phyloP scores from a whole-genome alignment of 1,140 invertebrate genomes.

The Frieseomelitta varia region DNA sequence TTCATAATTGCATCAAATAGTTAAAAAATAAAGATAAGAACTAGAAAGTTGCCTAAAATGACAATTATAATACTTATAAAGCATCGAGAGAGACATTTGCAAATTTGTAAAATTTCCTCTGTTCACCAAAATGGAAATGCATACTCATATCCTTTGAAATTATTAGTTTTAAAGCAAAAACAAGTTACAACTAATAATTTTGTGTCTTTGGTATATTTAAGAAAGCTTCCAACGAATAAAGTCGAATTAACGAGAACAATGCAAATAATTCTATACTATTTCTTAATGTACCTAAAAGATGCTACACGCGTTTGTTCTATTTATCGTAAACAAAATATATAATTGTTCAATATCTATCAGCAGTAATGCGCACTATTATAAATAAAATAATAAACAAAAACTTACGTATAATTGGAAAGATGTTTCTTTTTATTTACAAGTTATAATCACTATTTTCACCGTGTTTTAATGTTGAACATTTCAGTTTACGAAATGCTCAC shows the following conservation, averaged over 20 bases:
- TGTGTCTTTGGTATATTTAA: slow-evolving; percentile 7
- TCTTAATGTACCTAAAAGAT: slow-evolving; percentile 17
- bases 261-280: background rate
- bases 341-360: slow-evolving; percentile 19
- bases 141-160: background rate
- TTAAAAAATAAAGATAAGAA: background rate
- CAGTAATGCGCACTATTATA: slow-evolving; percentile 41
- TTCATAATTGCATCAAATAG: background rate
- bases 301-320: background rate
- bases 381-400: slow-evolving; percentile 36
- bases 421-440: slow-evolving; percentile 67
- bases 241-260: slow-evolving; percentile 37
- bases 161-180: background rate
- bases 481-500: slow-evolving; percentile 61
- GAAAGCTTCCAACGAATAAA: background rate
- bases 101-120: background rate
- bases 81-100: background rate
- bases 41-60: background rate
- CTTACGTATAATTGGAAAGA: slow-evolving; percentile 44
- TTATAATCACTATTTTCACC: slow-evolving; percentile 58
- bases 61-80: background rate
- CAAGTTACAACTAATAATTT: background rate
- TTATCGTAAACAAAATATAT: slow-evolving; percentile 38
- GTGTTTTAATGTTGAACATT: slow-evolving; percentile 40
- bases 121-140: background rate